Evolutionary conservation across 2,113 vertebrate species (phyloP).

Genomic region (Xiphophorus maculatus): DNA sequence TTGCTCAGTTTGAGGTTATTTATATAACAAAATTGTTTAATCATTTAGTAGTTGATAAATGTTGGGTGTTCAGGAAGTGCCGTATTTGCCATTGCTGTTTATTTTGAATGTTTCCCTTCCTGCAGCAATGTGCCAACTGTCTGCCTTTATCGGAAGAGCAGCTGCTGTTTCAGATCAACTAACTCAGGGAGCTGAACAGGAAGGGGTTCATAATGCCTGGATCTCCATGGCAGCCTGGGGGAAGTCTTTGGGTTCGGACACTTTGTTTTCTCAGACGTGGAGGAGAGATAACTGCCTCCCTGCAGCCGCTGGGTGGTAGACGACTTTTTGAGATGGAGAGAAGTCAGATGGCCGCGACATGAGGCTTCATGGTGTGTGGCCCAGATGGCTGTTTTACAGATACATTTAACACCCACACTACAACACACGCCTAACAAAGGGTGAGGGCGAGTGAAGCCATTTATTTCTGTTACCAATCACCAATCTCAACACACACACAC

Average conservation of each 20-base stretch:
- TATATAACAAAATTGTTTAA: neutral
- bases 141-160: neutral
- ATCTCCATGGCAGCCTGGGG: neutral
- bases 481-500: neutral
- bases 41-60: neutral
- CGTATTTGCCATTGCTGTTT: too few relatives aligned
- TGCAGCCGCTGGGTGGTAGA: neutral
- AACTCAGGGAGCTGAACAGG: conserved; percentile 4
- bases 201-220: neutral
- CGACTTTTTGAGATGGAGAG: conserved; percentile 4
- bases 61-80: too few relatives aligned
- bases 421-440: conserved; percentile 17
- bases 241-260: neutral
- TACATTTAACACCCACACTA: conserved; percentile 16
- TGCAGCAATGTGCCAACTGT: neutral
- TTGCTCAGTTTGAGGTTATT: neutral
- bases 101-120: too few relatives aligned
- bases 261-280: conserved; percentile 16
- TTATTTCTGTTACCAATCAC: conserved; percentile 48
- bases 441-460: conserved; percentile 5
- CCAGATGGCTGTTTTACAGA: conserved; percentile 21
- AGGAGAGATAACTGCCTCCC: conserved; percentile 1
- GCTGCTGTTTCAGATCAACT: conserved; percentile 18
- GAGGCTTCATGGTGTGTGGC: neutral
- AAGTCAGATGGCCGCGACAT: conserved; percentile 6